These are phyloP conservation scores for Stegostoma tigrinum DNA, from an alignment of 2,113 vertebrate species.

Conservation along the genomic window DNA sequence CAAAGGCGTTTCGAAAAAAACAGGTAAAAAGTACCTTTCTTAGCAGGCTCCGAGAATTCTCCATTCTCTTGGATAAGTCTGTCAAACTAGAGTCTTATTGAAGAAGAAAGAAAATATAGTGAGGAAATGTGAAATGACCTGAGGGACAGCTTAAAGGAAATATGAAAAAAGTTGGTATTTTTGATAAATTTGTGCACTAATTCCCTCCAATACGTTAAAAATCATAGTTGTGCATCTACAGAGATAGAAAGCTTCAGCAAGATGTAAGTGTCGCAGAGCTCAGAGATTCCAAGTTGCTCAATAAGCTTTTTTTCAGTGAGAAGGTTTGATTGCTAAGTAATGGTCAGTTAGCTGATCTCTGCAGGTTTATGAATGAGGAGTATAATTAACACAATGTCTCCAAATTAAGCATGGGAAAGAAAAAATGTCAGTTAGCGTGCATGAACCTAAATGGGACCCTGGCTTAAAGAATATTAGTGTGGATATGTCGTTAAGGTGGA, in stretches of 20 bases:
- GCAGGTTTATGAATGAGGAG: not conserved
- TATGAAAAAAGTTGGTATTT: not conserved
- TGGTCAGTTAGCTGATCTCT: not conserved
- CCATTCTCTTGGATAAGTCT: not conserved
- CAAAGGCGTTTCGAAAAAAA: constrained; percentile 52
- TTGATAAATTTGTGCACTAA: not conserved
- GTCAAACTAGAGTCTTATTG: not conserved
- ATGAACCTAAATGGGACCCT: not conserved
- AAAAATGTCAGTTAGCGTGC: not conserved
- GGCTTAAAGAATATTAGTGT: not conserved
- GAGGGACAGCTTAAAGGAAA: not conserved
- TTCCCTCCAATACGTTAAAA: not conserved
- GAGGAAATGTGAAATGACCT: not conserved
- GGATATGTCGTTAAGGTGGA: not conserved
- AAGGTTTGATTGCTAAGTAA: not conserved
- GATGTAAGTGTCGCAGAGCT: not conserved
- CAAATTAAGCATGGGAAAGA: not conserved
- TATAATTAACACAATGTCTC: not conserved
- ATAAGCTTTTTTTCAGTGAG: not conserved
- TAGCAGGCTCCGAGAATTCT: not conserved
- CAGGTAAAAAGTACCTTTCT: constrained; percentile 44
- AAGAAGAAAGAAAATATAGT: not conserved
- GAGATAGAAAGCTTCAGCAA: not conserved
- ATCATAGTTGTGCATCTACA: not conserved
- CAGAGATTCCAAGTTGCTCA: not conserved